These are phyloP conservation scores for Plectus sambesii DNA, from an alignment of 1,140 invertebrate genomes.

Conservation along the genomic window DNA sequence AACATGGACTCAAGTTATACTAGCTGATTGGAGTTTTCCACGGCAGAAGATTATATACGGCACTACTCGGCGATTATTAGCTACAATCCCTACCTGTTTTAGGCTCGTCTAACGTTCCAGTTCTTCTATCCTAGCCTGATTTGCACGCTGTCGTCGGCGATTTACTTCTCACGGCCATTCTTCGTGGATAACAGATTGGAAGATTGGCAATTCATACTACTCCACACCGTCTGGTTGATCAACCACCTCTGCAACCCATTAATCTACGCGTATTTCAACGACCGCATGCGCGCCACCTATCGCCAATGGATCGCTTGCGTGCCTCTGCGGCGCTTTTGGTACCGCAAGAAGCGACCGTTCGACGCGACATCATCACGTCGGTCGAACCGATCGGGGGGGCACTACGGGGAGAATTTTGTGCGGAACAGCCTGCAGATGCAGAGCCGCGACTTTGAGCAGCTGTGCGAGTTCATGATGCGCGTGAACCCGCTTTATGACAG, in stretches of 20 bases:
- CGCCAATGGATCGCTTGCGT: conserved; percentile 32
- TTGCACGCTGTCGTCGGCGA: conserved; percentile 36
- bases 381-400: not conserved
- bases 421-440: conserved; percentile 37
- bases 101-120: conserved; percentile 41
- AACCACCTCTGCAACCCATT: conserved; percentile 40
- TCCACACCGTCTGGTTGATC: conserved; percentile 36
- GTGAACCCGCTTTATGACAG: conserved; percentile 40
- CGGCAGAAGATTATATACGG: too few relatives aligned
- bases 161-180: conserved; percentile 38
- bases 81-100: too few relatives aligned
- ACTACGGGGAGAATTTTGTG: conserved; percentile 28
- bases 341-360: not conserved
- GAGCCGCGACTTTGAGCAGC: conserved; percentile 39
- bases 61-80: too few relatives aligned
- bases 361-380: conserved; percentile 9
- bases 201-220: conserved; percentile 25
- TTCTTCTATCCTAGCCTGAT: conserved; percentile 39
- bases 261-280: conserved; percentile 42
- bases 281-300: conserved; percentile 36
- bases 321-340: conserved; percentile 14
- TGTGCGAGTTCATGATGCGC: conserved; percentile 41
- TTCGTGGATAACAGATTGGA: conserved; percentile 21
- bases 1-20: too few relatives aligned
- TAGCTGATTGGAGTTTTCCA: too few relatives aligned